Evolutionary conservation across 2,797 vertebrate genomes (phyloP).

Genomic region (Micromesistius poutassou): DNA sequence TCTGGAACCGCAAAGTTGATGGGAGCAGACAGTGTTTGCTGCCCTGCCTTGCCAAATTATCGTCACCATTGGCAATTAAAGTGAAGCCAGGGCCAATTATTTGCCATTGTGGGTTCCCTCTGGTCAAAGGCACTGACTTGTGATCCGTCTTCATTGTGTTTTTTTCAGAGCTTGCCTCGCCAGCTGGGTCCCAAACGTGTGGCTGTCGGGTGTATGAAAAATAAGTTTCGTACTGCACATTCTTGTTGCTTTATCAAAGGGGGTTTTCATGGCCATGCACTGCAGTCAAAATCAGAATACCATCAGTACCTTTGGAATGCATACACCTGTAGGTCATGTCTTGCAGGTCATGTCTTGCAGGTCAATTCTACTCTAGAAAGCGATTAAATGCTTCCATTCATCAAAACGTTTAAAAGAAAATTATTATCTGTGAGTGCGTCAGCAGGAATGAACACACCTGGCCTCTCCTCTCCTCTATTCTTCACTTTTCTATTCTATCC

Average conservation of each 20-base stretch:
- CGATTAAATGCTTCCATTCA: conserved; percentile 40
- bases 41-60: not conserved
- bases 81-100: not conserved
- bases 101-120: not conserved
- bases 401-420: conserved; percentile 21
- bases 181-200: not conserved
- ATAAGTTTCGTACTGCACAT: not conserved
- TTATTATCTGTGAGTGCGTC: conserved; percentile 28
- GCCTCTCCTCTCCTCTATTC: not conserved
- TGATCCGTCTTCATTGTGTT: not conserved
- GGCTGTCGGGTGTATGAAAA: no score
- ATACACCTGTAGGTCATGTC: no score
- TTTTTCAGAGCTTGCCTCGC: not conserved
- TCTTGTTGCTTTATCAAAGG: not conserved
- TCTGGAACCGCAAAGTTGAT: not conserved
- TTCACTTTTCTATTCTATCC: no score
- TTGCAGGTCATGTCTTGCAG: not conserved
- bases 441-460: conserved; percentile 34
- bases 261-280: no score
- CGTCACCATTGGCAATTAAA: not conserved
- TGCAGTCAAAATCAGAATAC: not conserved
- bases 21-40: not conserved
- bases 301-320: not conserved
- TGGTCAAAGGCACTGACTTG: not conserved
- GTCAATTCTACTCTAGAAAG: not conserved